Evolutionary conservation across 2,113 vertebrate species (phyloP), one percentile per base, ranked within the genome.

Genomic region (Pituophis catenifer): DNA sequence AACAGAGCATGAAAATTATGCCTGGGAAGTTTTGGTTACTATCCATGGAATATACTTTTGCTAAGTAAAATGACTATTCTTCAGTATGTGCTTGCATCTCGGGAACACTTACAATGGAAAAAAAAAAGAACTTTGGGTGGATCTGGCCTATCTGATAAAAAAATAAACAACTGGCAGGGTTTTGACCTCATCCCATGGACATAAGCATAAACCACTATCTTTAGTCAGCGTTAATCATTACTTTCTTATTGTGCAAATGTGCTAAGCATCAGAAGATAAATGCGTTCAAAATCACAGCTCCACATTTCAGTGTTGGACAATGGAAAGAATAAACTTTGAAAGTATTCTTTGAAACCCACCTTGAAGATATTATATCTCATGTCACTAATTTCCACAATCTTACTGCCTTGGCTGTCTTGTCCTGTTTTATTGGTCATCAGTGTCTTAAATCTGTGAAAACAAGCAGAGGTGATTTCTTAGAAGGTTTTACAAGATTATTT

Each of bases 311-410:
- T 52, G 52, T 62, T 54, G 21, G 15, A 50, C 53, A 93, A 52
- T 10, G 5, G 54, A 62, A 90, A 54, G 33, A 3, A 50, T 59
- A 53, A 87, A 52, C 24, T 85, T 44, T 44, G 38, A 55, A 21
- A 88, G 44, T 65, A 10, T 54, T 70, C 24, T 93, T 86, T 53
- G 33, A 65, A 26, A 65, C 95, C 0, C 94, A 99, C 99, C 98
- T 99, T 98, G 90, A 99, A 99, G 59, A 99, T 98, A 91, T 94
- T 98, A 97, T 99, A 99, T 94, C 98, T 99, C 96, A 99, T 95
- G 0, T 99, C 98, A 0, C 96, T 97, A 96, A 99, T 99, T 95
- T 99, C 98, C 0, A 99, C 98, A 33, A 97, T 98, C 88, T 98
- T 99, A 96, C 97, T 97, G 94, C 98, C 96, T 0, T 98, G 97